Evolutionary conservation across 2,888 invertebrate species (phyloP).

Genomic region (Tetropium fuscum): DNA sequence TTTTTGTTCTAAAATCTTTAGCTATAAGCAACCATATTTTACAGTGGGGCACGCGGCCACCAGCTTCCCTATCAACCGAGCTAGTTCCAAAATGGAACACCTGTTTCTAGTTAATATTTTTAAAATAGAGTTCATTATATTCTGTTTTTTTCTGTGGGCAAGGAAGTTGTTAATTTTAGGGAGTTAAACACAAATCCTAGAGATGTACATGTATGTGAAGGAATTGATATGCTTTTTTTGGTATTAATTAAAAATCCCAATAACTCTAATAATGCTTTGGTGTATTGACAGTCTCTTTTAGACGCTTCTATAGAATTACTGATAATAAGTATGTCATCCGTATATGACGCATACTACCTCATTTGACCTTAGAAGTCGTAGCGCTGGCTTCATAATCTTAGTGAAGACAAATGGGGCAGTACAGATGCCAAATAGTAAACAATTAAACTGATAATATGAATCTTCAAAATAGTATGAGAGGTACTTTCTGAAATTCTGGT

Average conservation of each 20-base stretch:
- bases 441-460: constrained; percentile 41
- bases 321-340: constrained; percentile 42
- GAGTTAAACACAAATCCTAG: constrained; percentile 40
- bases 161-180: neutral
- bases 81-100: constrained; percentile 24
- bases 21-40: constrained; percentile 33
- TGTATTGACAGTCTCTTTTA: neutral
- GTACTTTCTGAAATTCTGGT: constrained; percentile 38
- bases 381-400: constrained; percentile 44
- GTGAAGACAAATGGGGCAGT: constrained; percentile 48
- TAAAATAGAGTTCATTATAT: neutral
- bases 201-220: constrained; percentile 31
- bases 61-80: constrained; percentile 32
- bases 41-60: constrained; percentile 35
- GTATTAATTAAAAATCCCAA: constrained; percentile 40
- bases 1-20: constrained; percentile 31
- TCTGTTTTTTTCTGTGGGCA: constrained; percentile 11
- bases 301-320: constrained; percentile 23
- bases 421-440: constrained; percentile 45
- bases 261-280: constrained; percentile 16
- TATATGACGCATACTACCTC: constrained; percentile 37
- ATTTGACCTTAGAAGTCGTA: constrained; percentile 32
- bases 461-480: constrained; percentile 39
- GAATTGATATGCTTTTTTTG: constrained; percentile 32
- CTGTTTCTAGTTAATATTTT: constrained; percentile 17